phyloP scores from a whole-genome alignment of 2,888 invertebrate species.

The Amblyjoppa fuscipennis region DNA sequence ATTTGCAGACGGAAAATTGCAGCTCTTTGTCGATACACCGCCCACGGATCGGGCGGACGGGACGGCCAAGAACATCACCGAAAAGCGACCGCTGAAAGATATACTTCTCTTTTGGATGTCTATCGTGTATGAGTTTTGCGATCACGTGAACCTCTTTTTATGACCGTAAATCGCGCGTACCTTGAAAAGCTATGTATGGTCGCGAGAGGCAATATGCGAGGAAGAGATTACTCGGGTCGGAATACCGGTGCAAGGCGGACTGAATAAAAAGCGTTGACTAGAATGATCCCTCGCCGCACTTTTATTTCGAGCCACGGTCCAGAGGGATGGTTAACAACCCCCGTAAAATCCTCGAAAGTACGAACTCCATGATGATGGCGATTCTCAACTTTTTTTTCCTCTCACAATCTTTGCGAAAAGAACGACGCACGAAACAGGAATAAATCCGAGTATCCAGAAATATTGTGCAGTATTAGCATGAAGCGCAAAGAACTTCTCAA shows the following conservation, averaged over 20 bases:
- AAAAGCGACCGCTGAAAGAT: not conserved
- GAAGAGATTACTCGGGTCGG: constrained; percentile 59
- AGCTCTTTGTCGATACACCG: constrained; percentile 1
- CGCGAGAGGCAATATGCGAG: constrained; percentile 72
- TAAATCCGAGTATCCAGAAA: not conserved
- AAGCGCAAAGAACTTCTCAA: constrained; percentile 26
- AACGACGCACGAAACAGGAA: not conserved
- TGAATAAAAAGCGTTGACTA: constrained; percentile 23
- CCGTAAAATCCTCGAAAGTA: not conserved
- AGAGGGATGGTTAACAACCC: not conserved
- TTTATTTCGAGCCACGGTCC: constrained; percentile 21
- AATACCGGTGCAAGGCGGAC: constrained; percentile 27
- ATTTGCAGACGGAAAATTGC: constrained; percentile 44
- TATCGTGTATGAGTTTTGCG: constrained; percentile 1
- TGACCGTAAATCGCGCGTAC: constrained; percentile 69
- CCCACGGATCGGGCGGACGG: not conserved
- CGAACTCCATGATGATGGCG: constrained; percentile 3
- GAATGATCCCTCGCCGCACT: constrained; percentile 5
- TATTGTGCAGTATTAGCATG: not conserved
- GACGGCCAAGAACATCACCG: not conserved
- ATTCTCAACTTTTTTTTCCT: not conserved
- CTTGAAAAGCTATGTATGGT: constrained; percentile 76
- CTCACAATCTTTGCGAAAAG: not conserved
- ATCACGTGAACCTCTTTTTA: constrained; percentile 48
- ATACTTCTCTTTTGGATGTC: not conserved